Base-by-base conservation (phyloP, 2,888 invertebrate genomes). In the Ecliptopera silaceata region DNA sequence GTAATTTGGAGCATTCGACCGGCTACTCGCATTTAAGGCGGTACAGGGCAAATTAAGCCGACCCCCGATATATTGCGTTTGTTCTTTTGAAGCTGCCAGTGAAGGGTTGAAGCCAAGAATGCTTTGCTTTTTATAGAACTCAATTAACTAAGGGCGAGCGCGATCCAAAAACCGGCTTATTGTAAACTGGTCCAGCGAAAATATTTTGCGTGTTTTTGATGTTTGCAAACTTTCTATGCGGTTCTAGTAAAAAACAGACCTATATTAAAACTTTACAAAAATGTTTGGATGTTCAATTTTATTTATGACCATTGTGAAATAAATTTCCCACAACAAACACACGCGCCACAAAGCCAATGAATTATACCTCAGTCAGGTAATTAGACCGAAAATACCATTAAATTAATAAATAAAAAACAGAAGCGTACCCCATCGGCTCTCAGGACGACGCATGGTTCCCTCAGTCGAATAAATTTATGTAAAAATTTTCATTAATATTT, bases 401-500 rank as follows among this genome's bases (percentile, higher is more conserved):
- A 88, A 90, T 90, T 90, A 89, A 91, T 90, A 90, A 91, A 91
- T 89, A 90, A 91, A 90, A 91, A 88, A 89, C 88, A 88, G 84
- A 70, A 82, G 79, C 83, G 81, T 75, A 75, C 82, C 86, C 85
- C 65, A 84, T 85, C 80, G 83, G 71, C 76, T 80, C 75, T 75
- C 79, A 76, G 71, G 77, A 79, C 80, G 82, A 82, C 80, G 83
- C 81, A 75, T 81, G 80, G 83, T 82, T 82, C 90, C 89, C 88
- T 88, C 87, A 83, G 81, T 84, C 86, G 88, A 87, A 91, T 91
- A 91, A 91, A 91, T 91, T 91, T 91, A 91, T 91, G 91, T 90
- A 91, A 90, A 91, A 91, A 88, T 86, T 91, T 91, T 91, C 91
- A 91, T 91, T 91, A 90, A 90, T 91, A 91, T 91, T 91, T 90